Conservation (phyloP, 1,140 invertebrate genomes). For the Danaus melanippus region DNA sequence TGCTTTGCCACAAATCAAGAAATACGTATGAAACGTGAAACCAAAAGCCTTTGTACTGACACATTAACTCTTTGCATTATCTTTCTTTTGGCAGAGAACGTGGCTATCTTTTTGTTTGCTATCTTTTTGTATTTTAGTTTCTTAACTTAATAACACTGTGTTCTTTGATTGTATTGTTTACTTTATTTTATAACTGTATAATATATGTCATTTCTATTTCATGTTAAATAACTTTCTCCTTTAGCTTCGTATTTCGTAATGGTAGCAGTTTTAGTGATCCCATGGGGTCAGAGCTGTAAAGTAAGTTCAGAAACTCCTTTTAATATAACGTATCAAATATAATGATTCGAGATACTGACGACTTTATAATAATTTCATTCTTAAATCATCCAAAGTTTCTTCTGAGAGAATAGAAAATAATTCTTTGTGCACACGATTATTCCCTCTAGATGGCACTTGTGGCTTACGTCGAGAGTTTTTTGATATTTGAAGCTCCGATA, state of each 20-base stretch:
- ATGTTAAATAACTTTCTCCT: no score
- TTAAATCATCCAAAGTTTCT: no score
- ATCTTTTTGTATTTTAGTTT: no score
- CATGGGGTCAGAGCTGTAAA: slow-evolving; percentile 17
- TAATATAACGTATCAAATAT: slow-evolving; percentile 10
- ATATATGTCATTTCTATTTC: no score
- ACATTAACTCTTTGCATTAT: slow-evolving; percentile 42
- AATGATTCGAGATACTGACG: background rate
- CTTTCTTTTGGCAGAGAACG: slow-evolving; percentile 28
- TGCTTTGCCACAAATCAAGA: slow-evolving; percentile 44
- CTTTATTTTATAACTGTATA: no score
- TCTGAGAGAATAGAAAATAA: no score
- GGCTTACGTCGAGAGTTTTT: slow-evolving; percentile 22
- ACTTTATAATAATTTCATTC: no score
- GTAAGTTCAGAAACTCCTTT: slow-evolving; percentile 12
- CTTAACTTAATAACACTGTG: no score
- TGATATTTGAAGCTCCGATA: slow-evolving; percentile 18
- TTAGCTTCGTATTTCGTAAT: slow-evolving; percentile 5
- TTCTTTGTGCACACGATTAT: slow-evolving; percentile 9
- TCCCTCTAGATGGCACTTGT: slow-evolving; percentile 15
- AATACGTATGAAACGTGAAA: slow-evolving; percentile 30
- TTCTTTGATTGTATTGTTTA: slow-evolving; percentile 4
- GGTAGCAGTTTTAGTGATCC: slow-evolving; percentile 13
- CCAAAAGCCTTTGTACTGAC: slow-evolving; percentile 36
- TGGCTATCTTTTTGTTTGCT: background rate